A percentile compares a stretch with the other conserved stretches of the same genome.
Evolutionary conservation across 2,113 vertebrate genomes (phyloP).

Genomic region (Gambusia holbrooki): DNA sequence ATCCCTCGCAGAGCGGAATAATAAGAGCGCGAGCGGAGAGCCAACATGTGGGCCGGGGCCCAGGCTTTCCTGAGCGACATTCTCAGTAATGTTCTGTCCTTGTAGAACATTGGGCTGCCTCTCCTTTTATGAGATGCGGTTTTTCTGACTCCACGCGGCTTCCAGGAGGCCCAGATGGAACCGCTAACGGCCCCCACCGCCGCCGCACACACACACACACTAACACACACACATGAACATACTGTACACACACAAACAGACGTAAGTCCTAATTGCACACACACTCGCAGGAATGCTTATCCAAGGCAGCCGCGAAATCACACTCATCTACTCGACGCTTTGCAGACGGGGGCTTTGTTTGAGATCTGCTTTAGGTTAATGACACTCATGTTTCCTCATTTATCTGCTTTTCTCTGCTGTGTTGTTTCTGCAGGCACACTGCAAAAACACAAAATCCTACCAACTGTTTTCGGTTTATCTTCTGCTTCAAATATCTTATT

Average conservation of each 20-base stretch:
- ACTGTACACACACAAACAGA: slow-evolving; percentile 57
- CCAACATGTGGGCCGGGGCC: slow-evolving; percentile 93
- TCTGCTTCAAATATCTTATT: too few species aligned
- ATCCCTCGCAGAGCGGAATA: slow-evolving; percentile 68
- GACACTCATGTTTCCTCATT: slow-evolving; percentile 3
- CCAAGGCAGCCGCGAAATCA: slow-evolving; percentile 68
- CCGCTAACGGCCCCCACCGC: slow-evolving; percentile 83
- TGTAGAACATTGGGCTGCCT: slow-evolving; percentile 99
- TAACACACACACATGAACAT: slow-evolving; percentile 41
- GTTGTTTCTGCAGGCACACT: slow-evolving; percentile 12
- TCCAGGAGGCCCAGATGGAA: slow-evolving; percentile 98
- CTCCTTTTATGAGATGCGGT: slow-evolving; percentile 98
- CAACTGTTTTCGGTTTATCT: too few species aligned
- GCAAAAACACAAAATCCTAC: too few species aligned
- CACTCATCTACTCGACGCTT: slow-evolving; percentile 33
- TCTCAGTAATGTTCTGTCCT: slow-evolving; percentile 99
- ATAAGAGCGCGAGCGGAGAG: slow-evolving; percentile 67
- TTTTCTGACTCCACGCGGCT: slow-evolving; percentile 96
- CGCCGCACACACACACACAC: slow-evolving; percentile 61
- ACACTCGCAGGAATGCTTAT: slow-evolving; percentile 74
- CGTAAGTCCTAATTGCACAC: slow-evolving; percentile 71
- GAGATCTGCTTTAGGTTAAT: slow-evolving; percentile 52
- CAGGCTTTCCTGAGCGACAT: slow-evolving; percentile 94
- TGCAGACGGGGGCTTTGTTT: slow-evolving; percentile 70
- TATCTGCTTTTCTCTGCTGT: slow-evolving; percentile 16